These are phyloP conservation scores for Sturnira hondurensis DNA, from an alignment of 2,113 vertebrate genomes.

Conservation along the genomic window DNA sequence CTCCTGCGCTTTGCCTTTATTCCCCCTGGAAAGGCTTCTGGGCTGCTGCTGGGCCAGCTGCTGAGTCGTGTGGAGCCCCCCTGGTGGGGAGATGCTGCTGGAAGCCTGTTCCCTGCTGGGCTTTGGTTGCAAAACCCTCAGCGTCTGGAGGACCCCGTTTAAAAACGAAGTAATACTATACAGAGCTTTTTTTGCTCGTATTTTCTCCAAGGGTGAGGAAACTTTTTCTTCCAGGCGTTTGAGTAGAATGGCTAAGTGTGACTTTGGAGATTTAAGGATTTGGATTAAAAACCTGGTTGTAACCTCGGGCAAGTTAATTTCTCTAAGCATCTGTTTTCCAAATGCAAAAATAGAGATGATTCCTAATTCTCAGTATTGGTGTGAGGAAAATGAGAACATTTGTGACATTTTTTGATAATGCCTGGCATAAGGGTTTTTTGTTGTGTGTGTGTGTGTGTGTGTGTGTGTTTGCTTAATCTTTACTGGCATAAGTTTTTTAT, in stretches of 20 bases:
- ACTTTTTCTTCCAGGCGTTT: not conserved
- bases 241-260: not conserved
- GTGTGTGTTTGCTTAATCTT: too few relatives aligned
- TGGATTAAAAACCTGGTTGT: slow-evolving; percentile 32
- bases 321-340: slow-evolving; percentile 10
- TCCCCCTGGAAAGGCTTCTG: not conserved
- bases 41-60: not conserved
- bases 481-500: not conserved
- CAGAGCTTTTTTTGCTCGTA: not conserved
- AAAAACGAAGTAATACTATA: not conserved
- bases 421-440: not conserved
- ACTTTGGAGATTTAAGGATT: not conserved
- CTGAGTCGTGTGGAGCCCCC: not conserved
- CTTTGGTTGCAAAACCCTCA: not conserved
- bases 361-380: not conserved
- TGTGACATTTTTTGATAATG: not conserved
- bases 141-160: not conserved
- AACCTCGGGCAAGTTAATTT: slow-evolving; percentile 30
- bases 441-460: too few relatives aligned
- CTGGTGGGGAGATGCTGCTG: not conserved
- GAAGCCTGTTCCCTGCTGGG: not conserved
- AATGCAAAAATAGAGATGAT: not conserved
- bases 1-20: not conserved
- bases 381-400: not conserved
- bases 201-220: not conserved